phyloP scores from a whole-genome alignment of 2,113 vertebrate species.

The Lagopus muta region DNA sequence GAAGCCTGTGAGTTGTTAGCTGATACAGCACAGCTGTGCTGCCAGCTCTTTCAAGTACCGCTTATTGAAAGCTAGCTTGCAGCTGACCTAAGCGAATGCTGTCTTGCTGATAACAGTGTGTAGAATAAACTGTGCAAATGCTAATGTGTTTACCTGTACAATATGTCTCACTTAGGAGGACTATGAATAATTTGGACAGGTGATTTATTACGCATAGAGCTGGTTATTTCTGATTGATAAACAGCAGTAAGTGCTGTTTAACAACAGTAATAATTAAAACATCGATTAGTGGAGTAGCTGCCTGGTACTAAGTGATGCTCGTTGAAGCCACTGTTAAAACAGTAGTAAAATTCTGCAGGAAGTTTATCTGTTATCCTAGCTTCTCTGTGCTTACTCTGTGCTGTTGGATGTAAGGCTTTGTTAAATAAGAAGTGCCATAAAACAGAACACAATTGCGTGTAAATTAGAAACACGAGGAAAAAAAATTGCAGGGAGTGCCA shows the following conservation, averaged over 20 bases:
- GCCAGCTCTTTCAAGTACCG: not conserved
- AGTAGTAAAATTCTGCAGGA: not conserved
- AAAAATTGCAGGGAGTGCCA: not conserved
- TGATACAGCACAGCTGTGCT: rapidly evolving
- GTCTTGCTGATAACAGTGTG: not conserved
- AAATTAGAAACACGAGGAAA: not conserved
- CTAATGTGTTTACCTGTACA: rapidly evolving
- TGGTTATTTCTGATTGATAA: slow-evolving; percentile 4
- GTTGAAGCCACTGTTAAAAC: not conserved
- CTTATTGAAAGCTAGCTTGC: rapidly evolving
- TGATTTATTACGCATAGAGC: not conserved
- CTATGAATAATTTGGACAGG: not conserved
- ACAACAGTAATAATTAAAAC: not conserved
- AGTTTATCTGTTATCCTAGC: not conserved
- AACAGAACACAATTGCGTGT: not conserved
- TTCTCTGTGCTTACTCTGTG: not conserved
- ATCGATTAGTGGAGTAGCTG: not conserved
- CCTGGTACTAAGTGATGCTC: not conserved
- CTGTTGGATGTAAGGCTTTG: not conserved
- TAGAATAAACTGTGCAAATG: not conserved
- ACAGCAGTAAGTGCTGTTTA: not conserved
- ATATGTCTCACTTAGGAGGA: not conserved
- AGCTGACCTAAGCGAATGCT: not conserved
- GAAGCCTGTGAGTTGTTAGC: rapidly evolving
- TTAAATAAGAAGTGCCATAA: not conserved